phyloP scores from a whole-genome alignment of 2,888 invertebrate species.

The Pseudoips prasinana region DNA sequence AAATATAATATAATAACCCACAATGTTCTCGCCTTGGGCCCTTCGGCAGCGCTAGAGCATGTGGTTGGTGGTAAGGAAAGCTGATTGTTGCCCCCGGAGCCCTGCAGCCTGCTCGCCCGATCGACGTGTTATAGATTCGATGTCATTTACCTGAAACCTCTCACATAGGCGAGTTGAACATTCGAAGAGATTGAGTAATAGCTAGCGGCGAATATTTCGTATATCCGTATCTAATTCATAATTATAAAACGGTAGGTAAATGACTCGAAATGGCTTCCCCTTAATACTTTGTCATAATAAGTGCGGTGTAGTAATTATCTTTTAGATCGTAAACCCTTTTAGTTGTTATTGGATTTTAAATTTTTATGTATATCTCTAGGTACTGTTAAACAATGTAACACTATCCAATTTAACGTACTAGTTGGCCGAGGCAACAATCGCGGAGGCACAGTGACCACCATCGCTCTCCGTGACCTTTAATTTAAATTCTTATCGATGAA shows the following conservation, averaged over 20 bases:
- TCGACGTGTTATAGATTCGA: constrained; percentile 9
- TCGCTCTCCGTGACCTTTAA: no score
- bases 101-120: constrained; percentile 9
- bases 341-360: no score
- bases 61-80: constrained; percentile 27
- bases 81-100: constrained; percentile 34
- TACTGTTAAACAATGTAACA: constrained; percentile 10
- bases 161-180: constrained; percentile 7
- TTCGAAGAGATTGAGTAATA: constrained; percentile 15
- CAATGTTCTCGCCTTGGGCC: constrained; percentile 38
- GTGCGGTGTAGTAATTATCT: constrained; percentile 12
- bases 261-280: constrained; percentile 11
- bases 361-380: constrained; percentile 12
- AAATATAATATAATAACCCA: constrained; percentile 45
- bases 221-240: constrained; percentile 24
- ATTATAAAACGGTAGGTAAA: constrained; percentile 22
- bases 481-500: no score
- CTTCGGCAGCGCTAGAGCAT: constrained; percentile 14
- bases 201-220: constrained; percentile 9
- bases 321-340: constrained; percentile 10
- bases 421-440: no score
- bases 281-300: constrained; percentile 18
- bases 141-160: constrained; percentile 23
- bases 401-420: no score
- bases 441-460: no score